Evolutionary conservation across 2,113 vertebrate genomes (phyloP).

Genomic region (Cebus imitator): DNA sequence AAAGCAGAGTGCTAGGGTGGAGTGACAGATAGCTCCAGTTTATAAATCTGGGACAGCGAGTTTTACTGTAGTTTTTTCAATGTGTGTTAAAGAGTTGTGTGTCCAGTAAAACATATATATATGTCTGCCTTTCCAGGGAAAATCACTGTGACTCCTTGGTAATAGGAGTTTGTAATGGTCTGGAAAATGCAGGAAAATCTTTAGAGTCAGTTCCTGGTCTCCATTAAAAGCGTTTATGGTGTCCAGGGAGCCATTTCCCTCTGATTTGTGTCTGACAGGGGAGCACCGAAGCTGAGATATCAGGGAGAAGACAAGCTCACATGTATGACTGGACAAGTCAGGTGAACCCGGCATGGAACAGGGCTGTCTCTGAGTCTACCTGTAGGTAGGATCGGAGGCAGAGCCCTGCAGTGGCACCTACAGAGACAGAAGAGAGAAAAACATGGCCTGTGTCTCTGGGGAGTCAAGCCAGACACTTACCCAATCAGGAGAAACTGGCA

Average conservation of each 20-base stretch:
- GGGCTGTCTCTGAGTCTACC: background rate
- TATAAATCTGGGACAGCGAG: background rate
- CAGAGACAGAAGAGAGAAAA: background rate
- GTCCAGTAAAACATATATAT: slow-evolving; percentile 64
- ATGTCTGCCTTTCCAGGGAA: slow-evolving; percentile 63
- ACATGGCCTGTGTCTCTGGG: too few species aligned
- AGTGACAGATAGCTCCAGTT: background rate
- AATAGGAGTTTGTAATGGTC: slow-evolving; percentile 55
- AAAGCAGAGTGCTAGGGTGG: background rate
- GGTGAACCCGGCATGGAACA: background rate
- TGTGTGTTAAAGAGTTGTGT: slow-evolving; percentile 70
- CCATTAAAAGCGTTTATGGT: slow-evolving; percentile 43
- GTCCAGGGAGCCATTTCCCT: slow-evolving; percentile 30
- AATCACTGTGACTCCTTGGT: slow-evolving; percentile 53
- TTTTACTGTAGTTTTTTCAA: slow-evolving; percentile 64
- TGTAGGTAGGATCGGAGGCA: too few species aligned
- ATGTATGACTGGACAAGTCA: background rate
- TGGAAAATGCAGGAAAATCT: slow-evolving; percentile 38
- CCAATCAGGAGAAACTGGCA: background rate
- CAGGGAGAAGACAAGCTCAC: background rate
- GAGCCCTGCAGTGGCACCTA: background rate
- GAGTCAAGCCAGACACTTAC: too few species aligned
- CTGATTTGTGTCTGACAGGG: slow-evolving; percentile 41
- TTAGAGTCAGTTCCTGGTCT: slow-evolving; percentile 50
- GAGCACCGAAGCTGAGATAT: background rate